Conservation (phyloP, 2,888 invertebrate species). For the Rotaria socialis region DNA sequence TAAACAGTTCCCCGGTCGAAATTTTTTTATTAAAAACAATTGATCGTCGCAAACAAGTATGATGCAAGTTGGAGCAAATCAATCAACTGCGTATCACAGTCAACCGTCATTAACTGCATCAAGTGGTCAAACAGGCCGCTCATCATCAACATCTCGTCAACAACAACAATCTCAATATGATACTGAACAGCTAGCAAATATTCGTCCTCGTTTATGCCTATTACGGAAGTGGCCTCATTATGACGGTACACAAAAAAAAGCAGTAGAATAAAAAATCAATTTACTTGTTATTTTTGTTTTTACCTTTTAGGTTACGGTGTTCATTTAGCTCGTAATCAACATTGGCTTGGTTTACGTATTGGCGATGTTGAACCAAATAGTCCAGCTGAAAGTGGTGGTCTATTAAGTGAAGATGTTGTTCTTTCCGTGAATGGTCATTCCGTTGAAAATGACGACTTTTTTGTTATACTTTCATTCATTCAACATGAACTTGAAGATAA, state of each 20-base stretch:
- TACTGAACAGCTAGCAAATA: background rate
- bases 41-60: background rate
- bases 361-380: constrained; percentile 36
- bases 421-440: constrained; percentile 26
- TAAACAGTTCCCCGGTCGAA: background rate
- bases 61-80: constrained; percentile 26
- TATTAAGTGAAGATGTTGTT: constrained; percentile 30
- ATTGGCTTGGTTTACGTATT: constrained; percentile 28
- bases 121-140: background rate
- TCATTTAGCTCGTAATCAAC: constrained; percentile 14
- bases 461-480: constrained; percentile 31
- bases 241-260: background rate
- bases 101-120: constrained; percentile 6
- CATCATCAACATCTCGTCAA: background rate
- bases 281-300: background rate
- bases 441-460: constrained; percentile 31
- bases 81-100: constrained; percentile 2
- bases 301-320: background rate
- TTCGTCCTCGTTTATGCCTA: constrained; percentile 11
- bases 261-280: background rate
- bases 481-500: constrained; percentile 33
- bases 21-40: background rate
- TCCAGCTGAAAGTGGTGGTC: constrained; percentile 37
- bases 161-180: constrained; percentile 27
- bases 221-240: constrained; percentile 33